Percentiles rank a stretch among this genome's conserved stretches.
These are phyloP conservation scores for Palloptera scutellata DNA, from an alignment of 2,888 invertebrate genomes.

Conservation along the genomic window DNA sequence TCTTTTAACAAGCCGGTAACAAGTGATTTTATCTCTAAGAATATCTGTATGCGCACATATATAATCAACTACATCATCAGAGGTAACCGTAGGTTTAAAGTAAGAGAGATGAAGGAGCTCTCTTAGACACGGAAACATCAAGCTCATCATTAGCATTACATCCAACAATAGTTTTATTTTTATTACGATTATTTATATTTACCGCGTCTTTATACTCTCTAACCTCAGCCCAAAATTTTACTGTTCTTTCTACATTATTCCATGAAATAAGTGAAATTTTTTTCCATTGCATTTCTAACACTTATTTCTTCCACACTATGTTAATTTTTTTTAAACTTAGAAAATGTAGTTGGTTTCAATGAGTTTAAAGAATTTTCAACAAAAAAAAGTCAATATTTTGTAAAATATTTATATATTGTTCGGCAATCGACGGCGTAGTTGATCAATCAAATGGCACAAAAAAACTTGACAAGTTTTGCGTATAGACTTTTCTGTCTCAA, in stretches of 20 bases:
- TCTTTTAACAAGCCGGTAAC: too few relatives aligned
- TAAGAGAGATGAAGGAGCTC: too few relatives aligned
- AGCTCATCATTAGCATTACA: too few relatives aligned
- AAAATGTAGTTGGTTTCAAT: background rate
- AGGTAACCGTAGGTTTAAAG: too few relatives aligned
- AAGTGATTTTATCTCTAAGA: too few relatives aligned
- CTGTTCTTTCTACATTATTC: background rate
- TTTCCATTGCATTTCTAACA: background rate
- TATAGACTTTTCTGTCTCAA: slow-evolving; percentile 1
- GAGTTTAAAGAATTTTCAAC: background rate
- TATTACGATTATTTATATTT: too few relatives aligned
- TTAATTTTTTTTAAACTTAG: too few relatives aligned
- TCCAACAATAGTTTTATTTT: too few relatives aligned
- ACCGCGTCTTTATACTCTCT: slow-evolving; percentile 2
- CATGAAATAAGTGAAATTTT: slow-evolving; percentile 1
- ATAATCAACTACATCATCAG: too few relatives aligned
- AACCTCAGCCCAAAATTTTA: background rate
- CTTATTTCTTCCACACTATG: background rate
- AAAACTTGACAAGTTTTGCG: slow-evolving; percentile 1
- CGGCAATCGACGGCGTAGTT: background rate
- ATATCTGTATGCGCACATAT: too few relatives aligned
- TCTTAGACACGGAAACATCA: too few relatives aligned
- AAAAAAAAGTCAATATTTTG: background rate
- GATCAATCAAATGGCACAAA: background rate
- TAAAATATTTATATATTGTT: background rate